Evolutionary conservation across 2,797 vertebrate species (phyloP), one percentile per base, ranked within the genome.

Genomic region (Dallia pectoralis): DNA sequence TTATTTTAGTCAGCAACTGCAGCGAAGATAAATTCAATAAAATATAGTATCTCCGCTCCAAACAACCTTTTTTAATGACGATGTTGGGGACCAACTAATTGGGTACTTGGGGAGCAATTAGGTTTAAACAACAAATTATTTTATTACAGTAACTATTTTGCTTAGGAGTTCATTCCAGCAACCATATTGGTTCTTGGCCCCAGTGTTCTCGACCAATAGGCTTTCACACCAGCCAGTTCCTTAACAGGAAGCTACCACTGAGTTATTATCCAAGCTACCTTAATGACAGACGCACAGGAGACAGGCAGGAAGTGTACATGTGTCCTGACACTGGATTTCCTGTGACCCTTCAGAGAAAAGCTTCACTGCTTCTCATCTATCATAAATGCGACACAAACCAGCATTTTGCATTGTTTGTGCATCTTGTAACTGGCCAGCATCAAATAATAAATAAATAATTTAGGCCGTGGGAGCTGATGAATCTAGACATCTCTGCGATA

Each of bases 311-410:
- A 69, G 29, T 36, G 65, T 36, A 36, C 44, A 40, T 53, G 27
- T 53, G 47, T 51, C 68, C 68, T 53, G 68, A 69, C 68, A 69
- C 27, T 53, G 67, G 47, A 30, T 69, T 69, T 69, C 68, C 68
- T 69, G 49, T n/a, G 49, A 19, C 30, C 29, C 29, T n/a, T 29
- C 29, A 68, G 44, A 68, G 4, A 49, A 68, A 44, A 15, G 36
- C 25, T n/a, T 56, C 47, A 48, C 30, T 48, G 66, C 22, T 9
- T 25, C 66, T 67, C 66, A 25, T 48, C 66, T 47, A 40, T 67
- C 66, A 67, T 56, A 11, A 15, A 32, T 4, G 68, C 51, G 25
- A 67, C 66, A 67, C 47, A 40, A 44, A 67, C 66, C 22, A 3
- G 40, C 12, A 27, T 63, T 47, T 40, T 47, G 18, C 66, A 67